phyloP scores from a whole-genome alignment of 1,140 invertebrate species.

The Acromyrmex echinatior region DNA sequence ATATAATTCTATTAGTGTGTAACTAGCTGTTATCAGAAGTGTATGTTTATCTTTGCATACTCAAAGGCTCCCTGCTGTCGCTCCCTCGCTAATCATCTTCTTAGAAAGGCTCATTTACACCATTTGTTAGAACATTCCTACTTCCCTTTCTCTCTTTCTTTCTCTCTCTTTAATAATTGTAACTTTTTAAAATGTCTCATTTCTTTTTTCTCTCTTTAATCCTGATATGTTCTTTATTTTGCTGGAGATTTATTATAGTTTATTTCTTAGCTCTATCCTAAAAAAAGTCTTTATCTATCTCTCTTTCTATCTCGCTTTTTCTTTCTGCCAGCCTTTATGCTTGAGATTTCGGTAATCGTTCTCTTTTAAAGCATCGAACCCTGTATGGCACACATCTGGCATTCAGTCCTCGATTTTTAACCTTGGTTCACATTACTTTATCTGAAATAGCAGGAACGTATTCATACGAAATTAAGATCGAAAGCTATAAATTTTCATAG shows the following conservation, averaged over 20 bases:
- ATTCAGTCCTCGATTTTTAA: conserved; percentile 43
- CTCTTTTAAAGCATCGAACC: background rate
- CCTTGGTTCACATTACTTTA: background rate
- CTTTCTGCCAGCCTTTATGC: conserved; percentile 2
- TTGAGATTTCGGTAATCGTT: conserved; percentile 2
- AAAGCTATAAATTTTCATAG: background rate
- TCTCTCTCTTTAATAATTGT: conserved; percentile 4
- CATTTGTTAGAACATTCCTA: background rate
- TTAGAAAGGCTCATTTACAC: conserved; percentile 64
- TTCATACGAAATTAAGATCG: background rate
- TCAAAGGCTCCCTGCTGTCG: conserved; percentile 1
- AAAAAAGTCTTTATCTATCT: background rate
- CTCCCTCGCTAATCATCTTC: conserved; percentile 64
- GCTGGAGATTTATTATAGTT: background rate
- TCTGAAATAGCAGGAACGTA: background rate
- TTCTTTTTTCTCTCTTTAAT: too few species aligned
- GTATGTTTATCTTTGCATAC: background rate
- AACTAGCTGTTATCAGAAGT: conserved; percentile 9
- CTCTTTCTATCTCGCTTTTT: background rate
- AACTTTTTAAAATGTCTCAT: background rate
- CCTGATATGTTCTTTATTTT: too few species aligned
- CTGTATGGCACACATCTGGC: conserved; percentile 54
- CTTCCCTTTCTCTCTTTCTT: background rate
- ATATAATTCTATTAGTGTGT: background rate
- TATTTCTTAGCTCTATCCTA: background rate